Base-by-base conservation (phyloP, 2,113 vertebrate genomes). In the Mola mola region DNA sequence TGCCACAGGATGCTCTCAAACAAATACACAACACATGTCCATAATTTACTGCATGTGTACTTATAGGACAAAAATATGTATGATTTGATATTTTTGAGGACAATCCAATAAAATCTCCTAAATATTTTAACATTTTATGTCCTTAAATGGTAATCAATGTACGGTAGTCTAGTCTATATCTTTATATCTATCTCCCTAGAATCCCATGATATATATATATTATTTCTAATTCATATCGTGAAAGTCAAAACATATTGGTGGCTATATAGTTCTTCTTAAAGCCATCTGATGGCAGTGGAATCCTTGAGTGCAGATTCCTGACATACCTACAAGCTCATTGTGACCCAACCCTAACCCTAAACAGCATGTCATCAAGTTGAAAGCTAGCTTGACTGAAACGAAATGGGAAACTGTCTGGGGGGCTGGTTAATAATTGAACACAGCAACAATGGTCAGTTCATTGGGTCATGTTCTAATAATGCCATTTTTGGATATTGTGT, bases 361-460 rank as follows among this genome's bases (percentile, higher is more conserved):
- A n/a, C 40, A 26, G 43, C n/a, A 41, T 59, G 34, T 49, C 61
- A 59, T 48, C 59, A n/a, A 5, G 52, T 61, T 76, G 17, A 11
- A 26, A 57, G 24, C 31, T 15, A 57, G 44, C 63, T 46, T 50
- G 66, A 40, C 28, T 72, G 47, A 53, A 66, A 64, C 69, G 62
- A 42, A 81, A 61, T 31, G 29, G 29, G 57, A 61, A 44, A n/a
- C n/a, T n/a, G n/a, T n/a, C 9, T 53, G 21, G 24, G 28, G 5
- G n/a, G 48, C 29, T 58, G 8, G 51, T 51, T 46, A 37, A 51
- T 51, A 57, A 70, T 66, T 67, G 28, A 24, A 43, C 62, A 57
- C 37, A 51, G 22, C 46, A 15, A 67, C 55, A 61, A 17, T n/a
- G n/a, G n/a, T 60, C 40, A 9, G 13, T 56, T 62, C 36, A 59